A percentile compares a stretch with the other conserved stretches of the same genome.
These are phyloP conservation scores for Eunapius fragilis DNA, from an alignment of 37 sponge, comb jelly and placozoan genomes.

Conservation along the genomic window DNA sequence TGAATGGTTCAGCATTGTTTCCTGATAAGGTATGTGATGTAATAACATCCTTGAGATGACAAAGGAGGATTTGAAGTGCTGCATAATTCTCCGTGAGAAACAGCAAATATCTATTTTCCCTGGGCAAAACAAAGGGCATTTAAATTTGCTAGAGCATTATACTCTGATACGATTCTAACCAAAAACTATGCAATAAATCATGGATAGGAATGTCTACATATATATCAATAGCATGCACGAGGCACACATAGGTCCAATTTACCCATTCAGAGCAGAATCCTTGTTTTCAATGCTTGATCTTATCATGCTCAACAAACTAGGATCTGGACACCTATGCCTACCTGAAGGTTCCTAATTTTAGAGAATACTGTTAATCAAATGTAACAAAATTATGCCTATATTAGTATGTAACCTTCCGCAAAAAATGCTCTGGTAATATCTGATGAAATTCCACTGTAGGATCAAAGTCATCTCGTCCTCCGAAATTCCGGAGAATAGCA, in stretches of 20 bases:
- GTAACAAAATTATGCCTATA: too few species aligned
- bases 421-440: too few species aligned
- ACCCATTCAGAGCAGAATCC: conserved; percentile 80
- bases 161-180: too few species aligned
- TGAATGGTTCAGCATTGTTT: conserved; percentile 24
- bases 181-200: not conserved
- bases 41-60: conserved; percentile 17
- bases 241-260: not conserved
- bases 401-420: too few species aligned
- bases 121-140: not conserved
- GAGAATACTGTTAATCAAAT: not conserved
- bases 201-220: too few species aligned
- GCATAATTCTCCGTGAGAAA: conserved; percentile 66
- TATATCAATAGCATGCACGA: too few species aligned
- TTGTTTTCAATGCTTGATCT: conserved; percentile 59
- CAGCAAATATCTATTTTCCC: conserved; percentile 69
- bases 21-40: too few species aligned
- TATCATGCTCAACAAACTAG: conserved; percentile 69
- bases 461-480: conserved; percentile 22
- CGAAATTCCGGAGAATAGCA: conserved; percentile 45
- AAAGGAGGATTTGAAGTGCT: conserved; percentile 50
- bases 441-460: not conserved
- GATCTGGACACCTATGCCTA: conserved; percentile 62
- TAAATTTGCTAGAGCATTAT: not conserved
- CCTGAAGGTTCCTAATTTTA: not conserved